Conservation (phyloP, 2,797 vertebrate genomes). For the Holocentrus rufus region DNA sequence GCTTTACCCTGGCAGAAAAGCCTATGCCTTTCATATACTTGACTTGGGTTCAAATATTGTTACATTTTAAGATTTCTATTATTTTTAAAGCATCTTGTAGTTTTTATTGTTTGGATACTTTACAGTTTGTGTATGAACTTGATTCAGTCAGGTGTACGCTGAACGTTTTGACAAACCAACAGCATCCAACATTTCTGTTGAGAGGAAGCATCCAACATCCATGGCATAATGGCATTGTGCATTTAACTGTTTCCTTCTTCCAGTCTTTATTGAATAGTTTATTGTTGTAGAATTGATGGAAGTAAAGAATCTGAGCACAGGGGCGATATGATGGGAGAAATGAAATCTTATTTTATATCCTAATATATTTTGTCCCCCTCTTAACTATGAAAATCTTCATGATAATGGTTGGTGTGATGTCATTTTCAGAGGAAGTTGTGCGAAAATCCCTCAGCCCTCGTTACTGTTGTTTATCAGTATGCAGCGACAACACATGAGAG, state of each 20-base stretch:
- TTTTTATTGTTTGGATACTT: not conserved
- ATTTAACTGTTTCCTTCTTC: conserved; percentile 1
- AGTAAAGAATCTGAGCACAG: not conserved
- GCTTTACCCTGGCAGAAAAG: no score
- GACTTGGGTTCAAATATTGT: not conserved
- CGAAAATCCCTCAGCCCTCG: conserved; percentile 30
- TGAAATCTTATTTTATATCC: not conserved
- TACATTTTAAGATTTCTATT: not conserved
- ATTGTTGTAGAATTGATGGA: not conserved
- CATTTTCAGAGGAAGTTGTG: conserved; percentile 8
- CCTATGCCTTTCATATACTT: no score
- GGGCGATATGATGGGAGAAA: not conserved
- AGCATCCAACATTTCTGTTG: no score
- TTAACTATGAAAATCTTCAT: conserved; percentile 3
- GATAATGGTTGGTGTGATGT: conserved; percentile 19
- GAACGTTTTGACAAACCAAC: no score
- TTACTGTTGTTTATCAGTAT: conserved; percentile 5
- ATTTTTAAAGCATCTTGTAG: not conserved
- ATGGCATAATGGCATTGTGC: not conserved
- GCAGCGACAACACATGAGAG: conserved; percentile 10
- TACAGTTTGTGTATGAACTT: no score
- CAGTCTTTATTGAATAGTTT: not conserved
- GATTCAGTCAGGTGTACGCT: no score
- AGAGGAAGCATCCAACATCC: not conserved
- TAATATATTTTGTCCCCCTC: not conserved